A percentile compares a stretch with the other conserved stretches of the same genome.
Evolutionary conservation across 2,113 vertebrate genomes (phyloP).

Genomic region (Cyanoramphus novaezelandiae): DNA sequence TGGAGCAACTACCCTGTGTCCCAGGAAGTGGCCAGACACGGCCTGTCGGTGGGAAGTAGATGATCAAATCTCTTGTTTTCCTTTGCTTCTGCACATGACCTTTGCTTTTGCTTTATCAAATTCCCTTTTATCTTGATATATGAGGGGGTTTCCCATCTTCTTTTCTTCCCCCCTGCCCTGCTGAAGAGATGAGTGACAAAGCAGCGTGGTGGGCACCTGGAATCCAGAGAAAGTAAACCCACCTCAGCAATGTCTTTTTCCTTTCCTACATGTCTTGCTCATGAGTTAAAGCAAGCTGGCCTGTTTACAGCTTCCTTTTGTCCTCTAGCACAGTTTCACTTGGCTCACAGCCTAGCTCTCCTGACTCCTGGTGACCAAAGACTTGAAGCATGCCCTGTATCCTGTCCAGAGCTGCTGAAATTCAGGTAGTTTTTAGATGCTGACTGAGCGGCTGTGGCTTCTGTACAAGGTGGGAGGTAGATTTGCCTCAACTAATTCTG

Average conservation of each 20-base stretch:
- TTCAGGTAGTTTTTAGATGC: background rate
- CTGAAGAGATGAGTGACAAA: background rate
- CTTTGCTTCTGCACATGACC: background rate
- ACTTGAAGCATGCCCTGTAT: background rate
- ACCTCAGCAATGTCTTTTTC: background rate
- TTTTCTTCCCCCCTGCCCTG: background rate
- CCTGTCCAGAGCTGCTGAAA: background rate
- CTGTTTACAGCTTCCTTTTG: constrained; percentile 47
- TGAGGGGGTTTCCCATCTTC: background rate
- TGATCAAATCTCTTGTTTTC: background rate
- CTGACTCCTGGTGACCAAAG: constrained; percentile 21
- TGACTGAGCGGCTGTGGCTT: background rate
- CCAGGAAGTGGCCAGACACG: background rate
- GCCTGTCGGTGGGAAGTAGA: background rate
- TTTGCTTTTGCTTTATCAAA: background rate
- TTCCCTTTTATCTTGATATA: background rate
- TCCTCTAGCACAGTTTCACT: constrained; percentile 44
- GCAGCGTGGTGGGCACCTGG: background rate
- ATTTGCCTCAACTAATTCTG: background rate
- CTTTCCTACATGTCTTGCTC: background rate
- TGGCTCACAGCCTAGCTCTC: constrained; percentile 40
- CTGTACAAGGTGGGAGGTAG: background rate
- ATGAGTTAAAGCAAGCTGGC: constrained; percentile 7
- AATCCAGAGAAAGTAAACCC: background rate
- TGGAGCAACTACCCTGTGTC: background rate